A percentile compares a stretch with the other conserved stretches of the same genome.
phyloP scores from a whole-genome alignment of 1,140 invertebrate species.

The Schlechtendalia chinensis region DNA sequence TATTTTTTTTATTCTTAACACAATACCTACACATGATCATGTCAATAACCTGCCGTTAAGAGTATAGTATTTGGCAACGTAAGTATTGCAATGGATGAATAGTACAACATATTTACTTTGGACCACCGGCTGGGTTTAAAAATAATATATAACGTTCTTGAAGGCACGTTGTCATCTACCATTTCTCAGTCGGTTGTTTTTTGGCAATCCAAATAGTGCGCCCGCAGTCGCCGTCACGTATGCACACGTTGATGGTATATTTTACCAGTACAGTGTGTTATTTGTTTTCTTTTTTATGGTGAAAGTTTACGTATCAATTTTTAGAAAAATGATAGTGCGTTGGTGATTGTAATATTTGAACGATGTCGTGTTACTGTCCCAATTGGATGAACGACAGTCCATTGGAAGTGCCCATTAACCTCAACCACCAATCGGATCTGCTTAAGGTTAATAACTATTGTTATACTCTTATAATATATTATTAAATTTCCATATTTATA shows the following conservation, averaged over 20 bases:
- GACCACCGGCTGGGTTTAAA: conserved; percentile 27
- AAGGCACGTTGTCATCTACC: conserved; percentile 30
- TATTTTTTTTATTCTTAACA: too few species aligned
- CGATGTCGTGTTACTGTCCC: conserved; percentile 51
- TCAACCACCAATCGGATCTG: conserved; percentile 73
- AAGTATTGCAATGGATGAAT: not conserved
- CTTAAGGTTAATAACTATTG: conserved; percentile 64
- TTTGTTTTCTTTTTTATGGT: not conserved
- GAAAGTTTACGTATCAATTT: not conserved
- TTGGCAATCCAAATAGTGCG: conserved; percentile 4
- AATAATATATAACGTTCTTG: conserved; percentile 37
- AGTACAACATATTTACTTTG: not conserved
- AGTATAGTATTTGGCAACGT: conserved; percentile 10
- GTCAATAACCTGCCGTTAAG: not conserved
- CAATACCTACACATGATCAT: too few species aligned
- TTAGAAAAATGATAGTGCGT: conserved; percentile 23
- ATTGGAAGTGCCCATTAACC: conserved; percentile 71
- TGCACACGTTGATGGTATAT: too few species aligned
- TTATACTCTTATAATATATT: too few species aligned
- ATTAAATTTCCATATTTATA: too few species aligned
- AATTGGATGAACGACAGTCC: conserved; percentile 65
- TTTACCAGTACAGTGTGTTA: not conserved
- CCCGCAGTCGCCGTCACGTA: not conserved
- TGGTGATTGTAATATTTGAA: not conserved
- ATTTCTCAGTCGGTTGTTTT: conserved; percentile 1